Conservation (phyloP, 2,888 invertebrate genomes). For the Cataglyphis albicans region DNA sequence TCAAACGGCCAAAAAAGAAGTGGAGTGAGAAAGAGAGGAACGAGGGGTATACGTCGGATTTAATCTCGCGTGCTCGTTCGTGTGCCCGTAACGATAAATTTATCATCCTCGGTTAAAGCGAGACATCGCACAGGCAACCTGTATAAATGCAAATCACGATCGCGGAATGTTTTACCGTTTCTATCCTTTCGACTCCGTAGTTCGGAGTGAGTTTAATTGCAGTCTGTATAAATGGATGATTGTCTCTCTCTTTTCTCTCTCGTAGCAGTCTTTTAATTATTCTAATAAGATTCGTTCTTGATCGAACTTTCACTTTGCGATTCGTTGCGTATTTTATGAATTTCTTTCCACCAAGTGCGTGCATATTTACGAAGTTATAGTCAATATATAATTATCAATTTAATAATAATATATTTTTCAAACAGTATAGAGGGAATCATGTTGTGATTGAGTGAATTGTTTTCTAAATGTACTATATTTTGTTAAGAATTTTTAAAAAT, state of each 20-base stretch:
- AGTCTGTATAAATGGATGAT: conserved; percentile 48
- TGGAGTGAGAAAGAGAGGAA: conserved; percentile 1
- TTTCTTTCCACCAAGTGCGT: neutral
- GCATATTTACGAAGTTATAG: neutral
- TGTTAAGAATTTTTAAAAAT: neutral
- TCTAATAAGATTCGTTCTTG: conserved; percentile 36
- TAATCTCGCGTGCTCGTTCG: conserved; percentile 53
- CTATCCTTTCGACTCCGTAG: conserved; percentile 40
- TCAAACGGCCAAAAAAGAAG: conserved; percentile 13
- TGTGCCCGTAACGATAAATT: conserved; percentile 56
- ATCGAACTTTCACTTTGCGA: conserved; percentile 42
- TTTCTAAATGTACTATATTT: neutral
- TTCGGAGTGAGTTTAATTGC: conserved; percentile 47
- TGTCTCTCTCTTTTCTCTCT: conserved; percentile 3
- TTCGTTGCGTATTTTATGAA: conserved; percentile 20
- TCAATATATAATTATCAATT: neutral
- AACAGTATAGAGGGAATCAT: neutral
- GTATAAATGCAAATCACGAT: conserved; percentile 63
- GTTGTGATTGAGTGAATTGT: neutral
- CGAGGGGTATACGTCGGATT: conserved; percentile 36
- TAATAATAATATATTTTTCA: neutral
- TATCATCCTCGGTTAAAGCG: conserved; percentile 51
- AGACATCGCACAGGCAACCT: conserved; percentile 47
- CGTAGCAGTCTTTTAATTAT: conserved; percentile 45
- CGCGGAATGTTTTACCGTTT: conserved; percentile 60